These are phyloP conservation scores for Ophioninae sp. DNA, from an alignment of 2,888 invertebrate genomes.

Conservation along the genomic window DNA sequence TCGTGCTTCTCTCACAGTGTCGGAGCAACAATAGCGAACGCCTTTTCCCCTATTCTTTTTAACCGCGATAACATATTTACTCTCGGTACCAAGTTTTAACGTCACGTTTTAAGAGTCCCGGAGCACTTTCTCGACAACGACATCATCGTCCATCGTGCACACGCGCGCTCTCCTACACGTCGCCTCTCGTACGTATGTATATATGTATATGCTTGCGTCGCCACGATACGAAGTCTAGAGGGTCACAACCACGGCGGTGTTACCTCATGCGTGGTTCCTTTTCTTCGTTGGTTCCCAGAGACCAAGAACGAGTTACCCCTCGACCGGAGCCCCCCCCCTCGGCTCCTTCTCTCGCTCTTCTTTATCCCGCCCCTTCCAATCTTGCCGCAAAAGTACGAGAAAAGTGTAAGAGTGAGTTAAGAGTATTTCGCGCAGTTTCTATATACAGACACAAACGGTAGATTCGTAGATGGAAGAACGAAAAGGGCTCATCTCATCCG, in stretches of 20 bases:
- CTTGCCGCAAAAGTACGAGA: slow-evolving; percentile 6
- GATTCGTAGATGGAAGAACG: neutral
- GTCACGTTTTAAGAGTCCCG: slow-evolving; percentile 54
- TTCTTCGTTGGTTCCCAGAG: slow-evolving; percentile 57
- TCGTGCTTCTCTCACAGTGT: neutral
- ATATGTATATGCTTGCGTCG: neutral
- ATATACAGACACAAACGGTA: neutral
- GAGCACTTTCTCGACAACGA: slow-evolving; percentile 33
- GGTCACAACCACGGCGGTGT: slow-evolving; percentile 60
- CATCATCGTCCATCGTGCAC: slow-evolving; percentile 11
- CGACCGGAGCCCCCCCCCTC: slow-evolving; percentile 24
- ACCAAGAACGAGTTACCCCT: slow-evolving; percentile 31
- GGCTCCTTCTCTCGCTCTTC: slow-evolving; percentile 5
- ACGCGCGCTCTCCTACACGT: neutral
- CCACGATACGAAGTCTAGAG: slow-evolving; percentile 36
- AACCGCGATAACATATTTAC: slow-evolving; percentile 22
- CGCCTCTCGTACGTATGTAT: neutral
- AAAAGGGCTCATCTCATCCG: neutral
- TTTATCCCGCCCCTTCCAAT: neutral
- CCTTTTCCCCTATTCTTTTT: slow-evolving; percentile 15
- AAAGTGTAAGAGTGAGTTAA: slow-evolving; percentile 38
- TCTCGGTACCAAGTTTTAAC: slow-evolving; percentile 47
- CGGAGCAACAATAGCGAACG: neutral
- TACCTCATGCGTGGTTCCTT: slow-evolving; percentile 67
- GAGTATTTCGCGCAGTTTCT: slow-evolving; percentile 31